These are phyloP conservation scores for Neocrepidodera transversa DNA, from an alignment of 2,888 invertebrate genomes.

Conservation along the genomic window DNA sequence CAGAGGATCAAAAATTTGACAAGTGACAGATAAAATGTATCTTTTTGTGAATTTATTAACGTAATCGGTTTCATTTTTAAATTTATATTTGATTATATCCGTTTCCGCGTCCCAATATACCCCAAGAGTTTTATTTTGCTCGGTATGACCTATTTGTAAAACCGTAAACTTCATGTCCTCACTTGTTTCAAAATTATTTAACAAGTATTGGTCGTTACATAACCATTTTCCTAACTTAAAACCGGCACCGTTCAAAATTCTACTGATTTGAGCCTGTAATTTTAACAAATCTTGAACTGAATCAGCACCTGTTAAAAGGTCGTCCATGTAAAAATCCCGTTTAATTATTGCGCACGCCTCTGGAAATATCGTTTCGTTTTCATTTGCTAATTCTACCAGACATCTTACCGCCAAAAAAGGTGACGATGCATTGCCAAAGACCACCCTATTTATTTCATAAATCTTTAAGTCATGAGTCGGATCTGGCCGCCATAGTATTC, in stretches of 20 bases:
- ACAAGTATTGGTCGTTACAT: neutral
- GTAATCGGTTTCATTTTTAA: neutral
- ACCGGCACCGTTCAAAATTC: slow-evolving; percentile 15
- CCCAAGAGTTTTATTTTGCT: slow-evolving; percentile 32
- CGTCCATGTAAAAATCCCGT: slow-evolving; percentile 50
- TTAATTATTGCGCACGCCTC: slow-evolving; percentile 32
- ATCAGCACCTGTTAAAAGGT: slow-evolving; percentile 42
- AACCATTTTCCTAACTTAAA: slow-evolving; percentile 30
- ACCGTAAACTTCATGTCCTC: slow-evolving; percentile 17
- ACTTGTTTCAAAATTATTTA: slow-evolving; percentile 14
- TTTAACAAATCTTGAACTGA: slow-evolving; percentile 19
- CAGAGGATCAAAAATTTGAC: slow-evolving; percentile 33
- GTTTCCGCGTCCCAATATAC: slow-evolving; percentile 24
- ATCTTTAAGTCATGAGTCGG: slow-evolving; percentile 19
- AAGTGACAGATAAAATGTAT: slow-evolving; percentile 21
- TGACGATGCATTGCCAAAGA: slow-evolving; percentile 30
- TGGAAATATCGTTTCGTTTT: slow-evolving; percentile 30
- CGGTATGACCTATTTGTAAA: slow-evolving; percentile 22
- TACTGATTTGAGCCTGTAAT: slow-evolving; percentile 15
- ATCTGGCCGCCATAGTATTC: slow-evolving; percentile 26
- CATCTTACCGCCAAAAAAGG: slow-evolving; percentile 44
- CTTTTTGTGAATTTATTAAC: slow-evolving; percentile 23
- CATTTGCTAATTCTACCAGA: slow-evolving; percentile 42
- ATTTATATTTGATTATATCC: slow-evolving; percentile 28
- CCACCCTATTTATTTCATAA: slow-evolving; percentile 30